Evolutionary conservation across 1,140 invertebrate species (phyloP), one percentile per base, ranked within the genome.

Genomic region (Carposina sasakii): DNA sequence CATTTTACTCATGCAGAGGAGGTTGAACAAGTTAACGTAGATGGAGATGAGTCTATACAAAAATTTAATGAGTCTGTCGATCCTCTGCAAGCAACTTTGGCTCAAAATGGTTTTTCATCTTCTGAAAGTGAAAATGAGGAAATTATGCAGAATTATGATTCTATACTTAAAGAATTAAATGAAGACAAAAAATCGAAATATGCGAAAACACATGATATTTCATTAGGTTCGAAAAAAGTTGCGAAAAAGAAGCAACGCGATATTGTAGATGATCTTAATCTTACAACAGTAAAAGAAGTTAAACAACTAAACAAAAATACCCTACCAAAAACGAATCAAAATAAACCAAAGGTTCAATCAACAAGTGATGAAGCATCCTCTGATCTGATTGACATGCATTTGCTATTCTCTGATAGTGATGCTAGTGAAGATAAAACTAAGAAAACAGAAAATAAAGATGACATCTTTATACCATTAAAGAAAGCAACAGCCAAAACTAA

Each of bases 261-360:
- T 28, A 63, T 79, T 31, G 44, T 79, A 42, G 76, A 81, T 42
- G 52, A 81, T 46, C 56, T 83, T n/a, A 83, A 83, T 59, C 56
- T 83, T 4, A 83, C 79, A n/a, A 63, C 67, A 55, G 61, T 47
- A 10, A 57, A 67, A 42, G 57, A 64, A 50, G 36, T 42, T 20
- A 55, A 63, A 39, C 47, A 60, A 52, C 45, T 49, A 39, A 58
- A 8, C 16, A n/a, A 24, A 42, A 33, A 40, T 12, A 30, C 2
- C n/a, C n/a, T n/a, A n/a, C n/a, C n/a, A 43, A 47, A 44, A 31
- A 19, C 16, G 17, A 3, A 24, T 30, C 15, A 40, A 30, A 52
- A 50, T 26, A 50, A 40, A 52, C 13, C 22, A 26, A 34, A 58
- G 6, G 22, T 4, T 30, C 40, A 47, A 22, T 47, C 24, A 48